Base-by-base conservation (phyloP, 92 coral and sea anemone genomes). In the Meandrina meandrites region DNA sequence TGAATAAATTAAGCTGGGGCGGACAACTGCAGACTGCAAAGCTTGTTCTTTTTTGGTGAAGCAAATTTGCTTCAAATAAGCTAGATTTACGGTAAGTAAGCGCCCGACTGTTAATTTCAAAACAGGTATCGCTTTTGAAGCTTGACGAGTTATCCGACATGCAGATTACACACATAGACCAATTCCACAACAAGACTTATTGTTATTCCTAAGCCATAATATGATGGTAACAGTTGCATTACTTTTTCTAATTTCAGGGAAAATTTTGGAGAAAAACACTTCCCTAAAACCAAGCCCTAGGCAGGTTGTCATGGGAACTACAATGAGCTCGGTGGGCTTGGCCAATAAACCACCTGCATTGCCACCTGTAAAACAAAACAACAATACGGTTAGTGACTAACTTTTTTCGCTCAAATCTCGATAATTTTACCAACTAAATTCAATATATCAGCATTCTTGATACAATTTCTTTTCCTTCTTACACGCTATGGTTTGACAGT, bases 261-360 rank as follows among this genome's bases (percentile, higher is more conserved):
- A 40, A 7, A 54, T 17, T n/a, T 56, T 19, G 57, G 45, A 32
- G 51, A 27, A 70, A 69, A 22, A 27, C 24, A 24, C 30, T 37
- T 62, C 19, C 17, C 47, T 40, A 12, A 22, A 50, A 30, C 86
- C 78, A 48, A 82, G 86, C 86, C 78, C 66, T 36, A 54, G 30
- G 68, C 67, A 32, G 50, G 64, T 86, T 77, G 87, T 86, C 79
- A 95, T 95, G 98, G 98, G 98, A 45, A 86, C 98, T 1, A 89
- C 98, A 13, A 88, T 92, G 56, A 95, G 98, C 85, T 93, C 98
- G 10, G 90, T 95, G 79, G 95, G 95, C 67, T 88, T 95, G 28
- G 96, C 95, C 4, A 95, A 86, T 80, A 95, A 89, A 75, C 92
- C 98, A 95, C 98, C 98, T 68, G 98, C 98, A 4, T 79, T 95